Conservation (phyloP, 2,888 invertebrate genomes). For the Hyposoter dolosus region DNA sequence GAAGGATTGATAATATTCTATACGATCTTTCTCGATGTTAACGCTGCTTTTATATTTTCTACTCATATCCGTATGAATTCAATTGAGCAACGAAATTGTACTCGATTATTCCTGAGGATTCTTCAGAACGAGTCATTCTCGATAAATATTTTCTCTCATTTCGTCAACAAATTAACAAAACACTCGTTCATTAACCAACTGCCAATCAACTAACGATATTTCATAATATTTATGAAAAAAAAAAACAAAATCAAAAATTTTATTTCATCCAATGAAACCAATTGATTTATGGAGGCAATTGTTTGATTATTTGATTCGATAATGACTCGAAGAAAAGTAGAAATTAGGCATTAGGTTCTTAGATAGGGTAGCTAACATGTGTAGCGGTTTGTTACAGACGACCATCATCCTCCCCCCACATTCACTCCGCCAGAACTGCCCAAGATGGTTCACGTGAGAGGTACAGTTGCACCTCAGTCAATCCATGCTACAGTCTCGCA, state of each 20-base stretch:
- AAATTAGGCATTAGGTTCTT: slow-evolving; percentile 79
- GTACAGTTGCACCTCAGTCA: slow-evolving; percentile 87
- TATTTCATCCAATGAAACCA: neutral
- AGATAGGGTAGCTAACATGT: slow-evolving; percentile 84
- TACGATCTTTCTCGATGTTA: slow-evolving; percentile 38
- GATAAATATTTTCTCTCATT: slow-evolving; percentile 19
- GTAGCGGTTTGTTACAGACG: slow-evolving; percentile 93
- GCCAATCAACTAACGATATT: neutral
- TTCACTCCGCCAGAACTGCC: slow-evolving; percentile 99
- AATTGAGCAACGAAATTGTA: slow-evolving; percentile 23
- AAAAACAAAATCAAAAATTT: slow-evolving; percentile 34
- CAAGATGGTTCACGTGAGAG: slow-evolving; percentile 99
- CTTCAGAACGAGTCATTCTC: slow-evolving; percentile 51
- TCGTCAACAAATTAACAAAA: neutral
- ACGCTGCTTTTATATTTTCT: slow-evolving; percentile 44
- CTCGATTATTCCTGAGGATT: slow-evolving; percentile 55
- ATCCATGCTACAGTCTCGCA: slow-evolving; percentile 82
- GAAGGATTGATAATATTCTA: slow-evolving; percentile 6
- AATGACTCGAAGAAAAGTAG: slow-evolving; percentile 45
- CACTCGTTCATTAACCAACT: neutral
- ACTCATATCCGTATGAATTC: slow-evolving; percentile 35
- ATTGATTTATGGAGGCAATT: neutral
- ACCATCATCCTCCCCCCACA: slow-evolving; percentile 98
- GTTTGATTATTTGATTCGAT: slow-evolving; percentile 33
- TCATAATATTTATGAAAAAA: neutral